These are phyloP conservation scores for Leptinotarsa texana DNA, from an alignment of 1,140 invertebrate genomes.

Conservation along the genomic window DNA sequence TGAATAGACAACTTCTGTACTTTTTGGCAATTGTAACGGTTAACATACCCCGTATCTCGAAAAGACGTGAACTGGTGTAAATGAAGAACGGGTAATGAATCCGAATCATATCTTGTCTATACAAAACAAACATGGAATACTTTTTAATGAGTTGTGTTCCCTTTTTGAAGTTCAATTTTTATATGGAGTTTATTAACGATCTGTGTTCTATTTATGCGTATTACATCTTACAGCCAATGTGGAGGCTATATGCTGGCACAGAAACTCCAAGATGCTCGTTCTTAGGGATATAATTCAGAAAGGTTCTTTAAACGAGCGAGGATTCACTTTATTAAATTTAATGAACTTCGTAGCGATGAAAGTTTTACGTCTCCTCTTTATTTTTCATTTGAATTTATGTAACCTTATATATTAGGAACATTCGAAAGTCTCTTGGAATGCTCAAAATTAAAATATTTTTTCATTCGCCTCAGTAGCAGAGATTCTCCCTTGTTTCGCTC, in stretches of 20 bases:
- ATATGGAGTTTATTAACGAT: too few relatives aligned
- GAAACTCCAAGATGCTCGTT: background rate
- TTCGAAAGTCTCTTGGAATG: slow-evolving; percentile 1
- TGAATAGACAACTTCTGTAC: too few relatives aligned
- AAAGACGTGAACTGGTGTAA: too few relatives aligned
- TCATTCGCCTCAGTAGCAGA: background rate
- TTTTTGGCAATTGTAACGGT: too few relatives aligned
- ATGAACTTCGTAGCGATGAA: slow-evolving; percentile 18
- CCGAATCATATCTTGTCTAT: too few relatives aligned
- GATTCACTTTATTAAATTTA: slow-evolving; percentile 26
- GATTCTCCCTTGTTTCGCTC: background rate
- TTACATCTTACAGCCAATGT: background rate
- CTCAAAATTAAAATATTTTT: slow-evolving; percentile 3
- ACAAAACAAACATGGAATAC: too few relatives aligned
- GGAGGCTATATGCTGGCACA: background rate
- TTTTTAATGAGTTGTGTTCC: too few relatives aligned
- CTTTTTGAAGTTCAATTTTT: too few relatives aligned
- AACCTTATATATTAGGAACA: background rate
- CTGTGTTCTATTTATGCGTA: too few relatives aligned
- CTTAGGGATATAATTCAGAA: background rate
- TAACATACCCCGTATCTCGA: too few relatives aligned
- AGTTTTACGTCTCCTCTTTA: slow-evolving; percentile 15
- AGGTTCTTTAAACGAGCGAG: slow-evolving; percentile 9
- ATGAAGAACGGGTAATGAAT: too few relatives aligned
- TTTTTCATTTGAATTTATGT: slow-evolving; percentile 20